Evolutionary conservation across 2,797 vertebrate genomes (phyloP).

Genomic region (Eulemur coronatus): DNA sequence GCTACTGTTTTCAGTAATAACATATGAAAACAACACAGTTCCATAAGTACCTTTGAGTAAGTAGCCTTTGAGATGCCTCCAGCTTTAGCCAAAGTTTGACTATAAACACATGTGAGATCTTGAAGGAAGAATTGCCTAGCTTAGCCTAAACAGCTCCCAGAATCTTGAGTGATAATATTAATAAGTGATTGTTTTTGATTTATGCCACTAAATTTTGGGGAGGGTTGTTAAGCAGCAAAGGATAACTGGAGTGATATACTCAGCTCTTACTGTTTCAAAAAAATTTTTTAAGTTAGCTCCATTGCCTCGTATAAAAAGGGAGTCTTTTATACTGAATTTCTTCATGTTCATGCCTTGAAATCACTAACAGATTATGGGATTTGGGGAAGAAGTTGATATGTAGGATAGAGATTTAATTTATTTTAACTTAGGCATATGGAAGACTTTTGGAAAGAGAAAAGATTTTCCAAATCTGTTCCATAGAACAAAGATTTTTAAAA

Average conservation of each 20-base stretch:
- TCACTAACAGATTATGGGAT: background rate
- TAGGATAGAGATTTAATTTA: background rate
- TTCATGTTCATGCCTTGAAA: background rate
- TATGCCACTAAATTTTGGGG: background rate
- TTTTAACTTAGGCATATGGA: background rate
- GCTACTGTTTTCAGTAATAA: background rate
- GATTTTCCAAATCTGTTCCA: background rate
- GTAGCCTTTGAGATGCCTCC: background rate
- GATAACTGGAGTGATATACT: background rate
- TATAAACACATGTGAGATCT: background rate
- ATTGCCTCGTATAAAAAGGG: background rate
- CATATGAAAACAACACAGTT: background rate
- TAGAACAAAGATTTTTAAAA: background rate
- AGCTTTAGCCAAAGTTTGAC: background rate
- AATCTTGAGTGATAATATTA: background rate
- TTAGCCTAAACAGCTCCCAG: background rate
- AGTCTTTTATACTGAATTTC: background rate
- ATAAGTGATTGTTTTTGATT: background rate
- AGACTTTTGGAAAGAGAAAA: conserved; percentile 8
- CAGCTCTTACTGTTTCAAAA: background rate
- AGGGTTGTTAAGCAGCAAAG: background rate
- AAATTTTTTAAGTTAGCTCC: conserved; percentile 24
- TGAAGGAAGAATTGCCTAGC: background rate
- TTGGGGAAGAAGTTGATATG: background rate
- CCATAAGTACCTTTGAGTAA: background rate